Evolutionary conservation across 1,140 invertebrate species (phyloP), one percentile per base, ranked within the genome.

Genomic region (Apis dorsata): DNA sequence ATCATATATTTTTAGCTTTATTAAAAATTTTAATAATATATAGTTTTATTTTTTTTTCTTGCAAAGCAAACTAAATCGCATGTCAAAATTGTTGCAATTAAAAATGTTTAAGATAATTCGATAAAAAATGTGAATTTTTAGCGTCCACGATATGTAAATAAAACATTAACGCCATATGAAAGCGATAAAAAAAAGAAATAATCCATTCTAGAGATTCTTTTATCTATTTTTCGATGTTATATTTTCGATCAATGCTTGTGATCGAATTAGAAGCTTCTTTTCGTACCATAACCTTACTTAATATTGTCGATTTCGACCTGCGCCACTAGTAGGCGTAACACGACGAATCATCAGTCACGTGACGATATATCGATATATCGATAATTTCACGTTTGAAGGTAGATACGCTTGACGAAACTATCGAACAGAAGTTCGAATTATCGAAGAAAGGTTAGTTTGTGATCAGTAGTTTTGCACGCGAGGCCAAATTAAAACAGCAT

Each of bases 221-320:
- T n/a, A 24, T 55, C 63, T 28, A 34, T 69, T 59, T 69, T 44
- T 69, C 28, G 19, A 24, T 21, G 24, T 70, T 24, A 12, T 51
- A 65, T 17, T 28, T 28, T 55, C 24, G 63, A 13, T 4, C 76
- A n/a, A 7, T 5, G n/a, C 19, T 28, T 44, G 49, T 44, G 11
- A 5, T n/a, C n/a, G 44, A 79, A 71, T 62, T 44, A 62, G 69
- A n/a, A n/a, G 55, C 34, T n/a, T 70, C 9, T 44, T 71, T 79
- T 71, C 44, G 57, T 24, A 60, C 44, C 78, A 79, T 79, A 63
- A 80, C 79, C 79, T 80, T 80, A n/a, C 79, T 44, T 28, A 80
- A 80, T 21, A 70, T 74, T 55, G 21, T 71, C 51, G 70, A 80
- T 80, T 74, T 74, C 79, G 44, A 63, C 44, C 49, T 51, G 68